Evolutionary conservation across 2,888 invertebrate species (phyloP), one percentile per base, ranked within the genome.

Genomic region (Apodemia mormo): DNA sequence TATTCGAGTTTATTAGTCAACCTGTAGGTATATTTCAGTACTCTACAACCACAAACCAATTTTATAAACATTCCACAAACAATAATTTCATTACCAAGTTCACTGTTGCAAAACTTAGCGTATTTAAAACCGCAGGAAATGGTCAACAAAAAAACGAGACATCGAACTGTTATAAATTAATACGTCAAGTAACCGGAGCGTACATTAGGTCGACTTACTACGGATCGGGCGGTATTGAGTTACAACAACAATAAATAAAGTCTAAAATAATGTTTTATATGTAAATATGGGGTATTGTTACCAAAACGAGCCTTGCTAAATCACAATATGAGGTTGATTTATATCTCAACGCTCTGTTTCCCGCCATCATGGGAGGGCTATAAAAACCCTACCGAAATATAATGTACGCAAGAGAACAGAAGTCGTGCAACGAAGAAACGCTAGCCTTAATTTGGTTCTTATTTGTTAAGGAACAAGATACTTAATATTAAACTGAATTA

Each of bases 251-350:
- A 85, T 85, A 85, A 85, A 87, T 89, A 89, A 86, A 85, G 81
- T 85, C 85, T 82, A 87, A 90, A 89, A 91, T 89, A 89, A 85
- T 86, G 84, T 86, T 92, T 91, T 90, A 91, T 92, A 93, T 92
- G 93, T 94, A 94, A 94, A 91, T 94, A 94, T 77, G 83, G 87
- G 82, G 89, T 89, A 94, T 94, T 92, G 94, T 94, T 94, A 93
- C 92, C 90, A 92, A 94, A 94, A 94, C 94, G 93, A 94, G 90
- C 94, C 94, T 94, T 94, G 94, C 94, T 91, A 91, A 94, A 95
- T 93, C 92, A 91, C 92, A 91, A 90, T 92, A 91, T 90, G 90
- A 89, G 86, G 86, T 89, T 93, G 92, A 93, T 93, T 93, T 93
- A 93, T 92, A 93, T 92, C 92, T 91, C 83, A 85, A 88, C 91